Percentiles rank a stretch among this genome's conserved stretches.
Evolutionary conservation across 30 jellyfish, hydroid and myxozoan species (phyloP).

Genomic region (Aurelia aurita complex sp. Pacific): DNA sequence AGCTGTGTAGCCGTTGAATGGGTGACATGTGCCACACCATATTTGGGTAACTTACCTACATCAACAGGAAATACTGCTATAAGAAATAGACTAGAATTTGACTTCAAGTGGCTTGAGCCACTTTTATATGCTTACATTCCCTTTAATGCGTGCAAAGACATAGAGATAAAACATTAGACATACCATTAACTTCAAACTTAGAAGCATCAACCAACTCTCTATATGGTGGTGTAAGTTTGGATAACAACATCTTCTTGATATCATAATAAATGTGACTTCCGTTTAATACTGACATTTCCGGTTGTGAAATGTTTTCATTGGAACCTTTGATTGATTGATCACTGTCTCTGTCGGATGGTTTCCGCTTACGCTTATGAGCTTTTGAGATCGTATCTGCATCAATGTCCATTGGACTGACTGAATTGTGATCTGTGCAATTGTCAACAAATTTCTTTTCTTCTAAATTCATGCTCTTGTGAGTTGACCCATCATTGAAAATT

Average conservation of each 20-base stretch:
- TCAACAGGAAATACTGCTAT: too few species aligned
- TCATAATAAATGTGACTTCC: constrained; percentile 5
- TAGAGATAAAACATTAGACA: neutral
- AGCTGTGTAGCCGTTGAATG: too few species aligned
- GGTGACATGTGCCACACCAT: too few species aligned
- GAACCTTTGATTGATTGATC: neutral
- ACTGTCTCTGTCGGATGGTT: constrained; percentile 30
- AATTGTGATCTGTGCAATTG: too few species aligned
- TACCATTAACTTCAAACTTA: constrained; percentile 52
- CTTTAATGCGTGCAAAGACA: neutral
- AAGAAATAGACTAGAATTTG: too few species aligned
- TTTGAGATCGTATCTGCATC: constrained; percentile 10
- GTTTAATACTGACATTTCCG: neutral
- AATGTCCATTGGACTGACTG: constrained; percentile 23
- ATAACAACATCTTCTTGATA: neutral
- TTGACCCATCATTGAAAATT: neutral
- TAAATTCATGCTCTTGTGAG: neutral
- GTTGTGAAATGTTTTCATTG: constrained; percentile 1
- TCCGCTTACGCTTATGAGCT: constrained; percentile 28
- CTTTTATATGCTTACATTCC: too few species aligned
- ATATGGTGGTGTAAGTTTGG: constrained; percentile 41
- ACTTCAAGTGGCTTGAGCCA: too few species aligned
- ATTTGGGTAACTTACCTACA: too few species aligned
- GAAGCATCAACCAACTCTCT: constrained; percentile 43
- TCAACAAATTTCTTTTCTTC: neutral